Evolutionary conservation across 1,140 invertebrate genomes (phyloP), one percentile per base, ranked within the genome.

Genomic region (Pogonomyrmex californicus): DNA sequence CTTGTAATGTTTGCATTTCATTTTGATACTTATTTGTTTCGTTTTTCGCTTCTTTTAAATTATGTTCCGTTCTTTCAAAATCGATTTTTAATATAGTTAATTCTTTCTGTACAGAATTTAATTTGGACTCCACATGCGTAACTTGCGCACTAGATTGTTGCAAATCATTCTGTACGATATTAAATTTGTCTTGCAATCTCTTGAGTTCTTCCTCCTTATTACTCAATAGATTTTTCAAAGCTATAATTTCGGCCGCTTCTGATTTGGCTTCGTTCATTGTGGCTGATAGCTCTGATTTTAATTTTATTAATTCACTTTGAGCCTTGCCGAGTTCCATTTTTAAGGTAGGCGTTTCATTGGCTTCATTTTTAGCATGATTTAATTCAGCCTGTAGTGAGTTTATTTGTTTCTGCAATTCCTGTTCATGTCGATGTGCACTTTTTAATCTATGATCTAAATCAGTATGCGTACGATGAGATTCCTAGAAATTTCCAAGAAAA

Each of bases 391-490:
- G 93, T 5, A 95, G 65, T 5, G 92, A 91, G n/a, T 91, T 92
- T 7, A 94, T 77, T 88, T 95, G 93, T 41, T 95, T 95, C 44
- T 95, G 94, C 38, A 93, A 87, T 56, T 95, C 95, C 85, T 93
- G 95, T 76, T 95, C 93, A 86, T 93, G 93, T 6, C 92, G 93
- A 81, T 92, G 93, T 9, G 95, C 93, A 86, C 88, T 95, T 71
- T 96, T 95, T 4, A 96, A 91, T 78, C 96, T 95, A 65, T 95
- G 95, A 86, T 97, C 96, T 87, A 96, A 91, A 77, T 97, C 96
- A 10, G 92, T 92, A 87, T 94, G 94, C 9, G 93, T 92, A 76
- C 95, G 95, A 82, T 95, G 96, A 3, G 96, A 95, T 85, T 97
- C 96, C 96, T 96, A 83, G 23, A 92, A 87, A 88, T 73, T 71